Percentiles rank a stretch among this genome's conserved stretches.
Evolutionary conservation across 2,888 invertebrate genomes (phyloP).

Genomic region (Euzophera pinguis): DNA sequence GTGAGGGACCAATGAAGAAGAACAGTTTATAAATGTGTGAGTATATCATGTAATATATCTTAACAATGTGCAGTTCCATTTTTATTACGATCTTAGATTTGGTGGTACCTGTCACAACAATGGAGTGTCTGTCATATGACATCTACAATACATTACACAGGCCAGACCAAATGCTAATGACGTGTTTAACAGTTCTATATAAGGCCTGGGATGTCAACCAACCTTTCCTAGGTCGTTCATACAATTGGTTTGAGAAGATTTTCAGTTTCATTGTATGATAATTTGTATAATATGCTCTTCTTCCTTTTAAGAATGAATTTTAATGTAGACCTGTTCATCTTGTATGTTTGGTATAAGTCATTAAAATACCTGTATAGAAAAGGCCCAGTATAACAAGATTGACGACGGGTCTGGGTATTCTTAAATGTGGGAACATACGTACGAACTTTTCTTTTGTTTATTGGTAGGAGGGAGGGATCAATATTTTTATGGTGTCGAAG

Average conservation of each 20-base stretch:
- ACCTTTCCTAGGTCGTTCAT: too few relatives aligned
- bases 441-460: neutral
- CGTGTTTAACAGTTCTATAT: too few relatives aligned
- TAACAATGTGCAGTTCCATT: too few relatives aligned
- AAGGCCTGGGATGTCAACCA: too few relatives aligned
- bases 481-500: neutral
- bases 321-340: neutral
- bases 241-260: neutral
- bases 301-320: neutral
- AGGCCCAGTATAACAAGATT: neutral
- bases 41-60: too few relatives aligned
- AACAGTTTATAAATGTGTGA: too few relatives aligned
- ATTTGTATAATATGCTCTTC: neutral
- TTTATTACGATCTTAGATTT: too few relatives aligned
- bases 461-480: neutral
- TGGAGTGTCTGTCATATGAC: too few relatives aligned
- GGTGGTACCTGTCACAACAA: too few relatives aligned
- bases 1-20: too few relatives aligned
- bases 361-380: slow-evolving; percentile 4
- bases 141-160: too few relatives aligned
- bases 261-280: neutral
- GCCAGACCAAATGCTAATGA: too few relatives aligned
- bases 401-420: neutral
- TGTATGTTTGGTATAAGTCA: slow-evolving; percentile 18
- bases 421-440: neutral